Percentiles rank a stretch among this genome's conserved stretches.
These are phyloP conservation scores for Chaetodon trifascialis DNA, from an alignment of 2,113 vertebrate species.

Conservation along the genomic window DNA sequence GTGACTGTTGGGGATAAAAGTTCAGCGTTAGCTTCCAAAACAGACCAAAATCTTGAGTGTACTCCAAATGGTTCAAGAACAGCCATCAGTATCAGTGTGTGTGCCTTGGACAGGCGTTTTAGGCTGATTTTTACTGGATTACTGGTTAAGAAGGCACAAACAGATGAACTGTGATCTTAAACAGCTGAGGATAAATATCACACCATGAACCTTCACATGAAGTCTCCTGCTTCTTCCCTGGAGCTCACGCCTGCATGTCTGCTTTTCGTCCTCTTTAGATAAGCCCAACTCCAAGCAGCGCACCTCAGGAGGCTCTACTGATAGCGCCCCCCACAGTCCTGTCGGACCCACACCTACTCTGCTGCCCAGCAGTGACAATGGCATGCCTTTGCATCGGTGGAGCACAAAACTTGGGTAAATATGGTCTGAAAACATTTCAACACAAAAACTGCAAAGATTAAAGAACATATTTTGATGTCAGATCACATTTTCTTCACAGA, in stretches of 20 bases:
- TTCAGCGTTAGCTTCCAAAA: no score
- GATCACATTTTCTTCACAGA: slow-evolving; percentile 60
- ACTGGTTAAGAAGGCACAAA: no score
- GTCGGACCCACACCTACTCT: slow-evolving; percentile 74
- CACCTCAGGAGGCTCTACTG: slow-evolving; percentile 79
- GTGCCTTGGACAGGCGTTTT: no score
- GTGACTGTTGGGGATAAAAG: no score
- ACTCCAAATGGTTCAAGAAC: no score
- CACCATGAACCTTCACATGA: background rate
- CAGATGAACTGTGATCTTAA: no score
- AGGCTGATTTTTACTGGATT: no score
- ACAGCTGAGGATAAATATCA: background rate
- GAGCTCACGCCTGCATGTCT: slow-evolving; percentile 4
- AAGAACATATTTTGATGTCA: background rate
- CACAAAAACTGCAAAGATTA: background rate
- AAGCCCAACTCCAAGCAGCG: slow-evolving; percentile 78
- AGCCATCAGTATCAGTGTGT: no score
- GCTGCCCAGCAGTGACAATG: slow-evolving; percentile 76
- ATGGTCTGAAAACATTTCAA: background rate
- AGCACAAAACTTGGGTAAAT: slow-evolving; percentile 81
- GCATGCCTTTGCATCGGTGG: slow-evolving; percentile 76
- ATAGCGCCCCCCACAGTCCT: slow-evolving; percentile 82
- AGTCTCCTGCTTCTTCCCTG: background rate
- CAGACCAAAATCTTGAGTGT: no score
- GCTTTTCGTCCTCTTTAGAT: slow-evolving; percentile 64